Evolutionary conservation across 1,140 invertebrate genomes (phyloP).

Genomic region (Cydia amplana): DNA sequence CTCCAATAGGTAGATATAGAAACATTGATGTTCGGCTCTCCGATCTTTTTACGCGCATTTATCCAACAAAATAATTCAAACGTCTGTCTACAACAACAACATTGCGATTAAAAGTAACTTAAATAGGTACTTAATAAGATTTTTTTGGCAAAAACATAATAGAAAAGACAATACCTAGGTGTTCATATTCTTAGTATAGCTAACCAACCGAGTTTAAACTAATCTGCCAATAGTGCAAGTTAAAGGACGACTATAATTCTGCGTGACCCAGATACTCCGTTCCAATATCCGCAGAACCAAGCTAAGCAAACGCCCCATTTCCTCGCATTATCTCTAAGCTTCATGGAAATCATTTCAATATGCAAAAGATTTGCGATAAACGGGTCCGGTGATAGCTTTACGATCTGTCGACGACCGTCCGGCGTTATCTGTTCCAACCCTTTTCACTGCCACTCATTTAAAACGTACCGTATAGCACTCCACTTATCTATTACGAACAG

Average conservation of each 20-base stretch:
- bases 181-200: not conserved
- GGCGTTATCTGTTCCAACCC: constrained; percentile 67
- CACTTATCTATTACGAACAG: constrained; percentile 28
- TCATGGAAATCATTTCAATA: constrained; percentile 54
- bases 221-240: not conserved
- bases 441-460: constrained; percentile 56
- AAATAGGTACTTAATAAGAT: too few species aligned
- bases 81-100: too few species aligned
- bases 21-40: too few species aligned
- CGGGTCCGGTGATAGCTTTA: constrained; percentile 60
- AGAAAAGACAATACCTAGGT: too few species aligned
- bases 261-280: constrained; percentile 3
- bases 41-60: too few species aligned
- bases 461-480: constrained; percentile 23
- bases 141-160: too few species aligned
- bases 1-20: too few species aligned
- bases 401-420: constrained; percentile 67
- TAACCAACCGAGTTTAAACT: not conserved
- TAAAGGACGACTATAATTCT: constrained; percentile 1
- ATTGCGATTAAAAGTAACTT: too few species aligned
- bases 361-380: constrained; percentile 63
- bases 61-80: too few species aligned
- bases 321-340: constrained; percentile 33
- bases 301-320: constrained; percentile 11
- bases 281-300: not conserved